Evolutionary conservation across 2,797 vertebrate species (phyloP), one percentile per base, ranked within the genome.

Genomic region (Pteronotus mesoamericanus): DNA sequence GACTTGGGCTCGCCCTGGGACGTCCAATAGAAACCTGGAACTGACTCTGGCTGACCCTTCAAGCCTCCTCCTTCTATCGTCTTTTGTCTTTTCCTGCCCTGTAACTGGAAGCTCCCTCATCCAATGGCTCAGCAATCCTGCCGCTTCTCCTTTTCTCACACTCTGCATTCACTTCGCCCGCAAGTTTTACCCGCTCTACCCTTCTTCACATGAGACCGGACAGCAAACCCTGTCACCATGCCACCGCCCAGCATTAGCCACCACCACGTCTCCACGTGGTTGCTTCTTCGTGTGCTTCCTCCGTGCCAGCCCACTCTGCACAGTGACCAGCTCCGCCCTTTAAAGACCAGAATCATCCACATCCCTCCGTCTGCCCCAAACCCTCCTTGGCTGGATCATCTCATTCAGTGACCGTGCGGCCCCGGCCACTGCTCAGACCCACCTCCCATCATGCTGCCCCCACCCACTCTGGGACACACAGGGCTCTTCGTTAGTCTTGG

Each of bases 1-100:
- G n/a, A n/a, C 37, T 16, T 6, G 11, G 0, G 5, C 4, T 32
- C 82, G 37, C 3, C 39, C 57, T 3, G 0, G 10, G 80, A 42
- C 0, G 11, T 14, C 22, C 24, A 21, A 5, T 12, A 37, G 8
- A 22, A 0, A 0, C 37, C 55, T 21, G 0, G 0, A 53, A 22
- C 42, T 0, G 22, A 37, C 37, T 15, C 82, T 6, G 3, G 89
- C 9, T 39, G 51, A 3, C 19, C 21, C 19, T 1, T 14, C 0
- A 5, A 10, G 22, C 26, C 18, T 15, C 53, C 32, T 51, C 85
- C 48, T 26, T 5, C 80, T 51, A 22, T 26, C 4, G 1, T 3
- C 51, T 37, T 24, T 42, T 26, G 91, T 19, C 34, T 32, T 22
- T 9, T 39, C 64, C 59, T 22, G 79, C 15, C 5, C 75, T 8